Evolutionary conservation across 1,140 invertebrate genomes (phyloP).

Genomic region (Pseudomyrmex concolor): DNA sequence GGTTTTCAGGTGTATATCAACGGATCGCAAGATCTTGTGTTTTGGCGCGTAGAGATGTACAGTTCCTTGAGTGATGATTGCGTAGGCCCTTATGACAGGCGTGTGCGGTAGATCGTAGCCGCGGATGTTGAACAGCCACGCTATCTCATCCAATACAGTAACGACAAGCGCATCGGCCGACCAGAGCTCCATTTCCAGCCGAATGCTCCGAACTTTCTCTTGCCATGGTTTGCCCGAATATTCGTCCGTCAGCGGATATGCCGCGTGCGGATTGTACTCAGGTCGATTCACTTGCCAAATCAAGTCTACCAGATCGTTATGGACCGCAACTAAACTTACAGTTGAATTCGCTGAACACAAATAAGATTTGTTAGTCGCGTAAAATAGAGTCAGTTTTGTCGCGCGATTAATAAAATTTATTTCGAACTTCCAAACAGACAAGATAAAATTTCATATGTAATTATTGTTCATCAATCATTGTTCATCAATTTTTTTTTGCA

Average conservation of each 20-base stretch:
- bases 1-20: slow-evolving; percentile 86
- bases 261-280: slow-evolving; percentile 81
- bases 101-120: slow-evolving; percentile 95
- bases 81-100: slow-evolving; percentile 93
- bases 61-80: slow-evolving; percentile 88
- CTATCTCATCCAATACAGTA: slow-evolving; percentile 96
- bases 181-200: slow-evolving; percentile 88
- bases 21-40: slow-evolving; percentile 86
- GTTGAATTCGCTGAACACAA: slow-evolving; percentile 82
- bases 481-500: no score
- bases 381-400: background rate
- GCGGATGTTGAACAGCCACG: slow-evolving; percentile 97
- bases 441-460: slow-evolving; percentile 15
- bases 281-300: slow-evolving; percentile 91
- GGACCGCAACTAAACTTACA: slow-evolving; percentile 87
- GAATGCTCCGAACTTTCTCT: slow-evolving; percentile 89
- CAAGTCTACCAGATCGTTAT: slow-evolving; percentile 91
- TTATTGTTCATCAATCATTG: slow-evolving; percentile 8
- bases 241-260: slow-evolving; percentile 85
- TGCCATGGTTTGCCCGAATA: slow-evolving; percentile 90
- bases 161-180: slow-evolving; percentile 92
- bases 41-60: slow-evolving; percentile 88
- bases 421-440: background rate
- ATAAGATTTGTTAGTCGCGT: slow-evolving; percentile 55
- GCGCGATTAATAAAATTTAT: background rate